These are phyloP conservation scores for Lucifuga dentata DNA, from an alignment of 2,113 vertebrate genomes.

Conservation along the genomic window DNA sequence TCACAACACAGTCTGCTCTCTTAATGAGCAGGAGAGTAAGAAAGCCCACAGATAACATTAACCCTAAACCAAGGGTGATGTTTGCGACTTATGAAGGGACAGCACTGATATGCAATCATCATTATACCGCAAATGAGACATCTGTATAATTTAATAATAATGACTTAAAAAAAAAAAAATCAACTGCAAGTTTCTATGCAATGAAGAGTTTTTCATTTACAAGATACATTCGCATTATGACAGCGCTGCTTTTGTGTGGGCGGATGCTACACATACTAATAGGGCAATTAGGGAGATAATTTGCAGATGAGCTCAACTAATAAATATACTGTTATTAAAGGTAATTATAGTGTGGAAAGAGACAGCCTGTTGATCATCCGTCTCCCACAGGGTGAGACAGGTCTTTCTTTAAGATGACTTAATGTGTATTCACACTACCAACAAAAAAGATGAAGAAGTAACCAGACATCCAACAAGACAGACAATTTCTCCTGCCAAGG, in stretches of 20 bases:
- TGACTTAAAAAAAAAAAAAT: constrained; percentile 66
- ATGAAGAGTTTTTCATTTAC: constrained; percentile 64
- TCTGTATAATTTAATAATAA: constrained; percentile 63
- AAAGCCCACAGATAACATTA: constrained; percentile 69
- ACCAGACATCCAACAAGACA: not conserved
- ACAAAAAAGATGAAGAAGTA: not conserved
- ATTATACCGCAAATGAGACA: constrained; percentile 62
- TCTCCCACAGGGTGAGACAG: not conserved
- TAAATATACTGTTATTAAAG: constrained; percentile 79
- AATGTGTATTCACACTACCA: not conserved
- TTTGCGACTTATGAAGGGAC: constrained; percentile 32
- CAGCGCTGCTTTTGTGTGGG: constrained; percentile 59
- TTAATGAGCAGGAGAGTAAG: constrained; percentile 60
- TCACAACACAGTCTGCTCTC: constrained; percentile 17
- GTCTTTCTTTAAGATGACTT: constrained; percentile 25
- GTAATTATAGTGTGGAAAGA: constrained; percentile 69
- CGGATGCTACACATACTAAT: constrained; percentile 71
- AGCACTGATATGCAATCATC: constrained; percentile 51
- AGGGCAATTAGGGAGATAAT: constrained; percentile 73
- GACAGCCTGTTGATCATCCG: constrained; percentile 26
- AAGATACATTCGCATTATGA: constrained; percentile 71
- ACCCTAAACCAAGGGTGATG: constrained; percentile 58
- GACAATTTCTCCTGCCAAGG: not conserved
- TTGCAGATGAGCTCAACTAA: constrained; percentile 76
- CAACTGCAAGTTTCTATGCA: constrained; percentile 55